Evolutionary conservation across 2,113 vertebrate species (phyloP).

Genomic region (Syrrhaptes paradoxus): DNA sequence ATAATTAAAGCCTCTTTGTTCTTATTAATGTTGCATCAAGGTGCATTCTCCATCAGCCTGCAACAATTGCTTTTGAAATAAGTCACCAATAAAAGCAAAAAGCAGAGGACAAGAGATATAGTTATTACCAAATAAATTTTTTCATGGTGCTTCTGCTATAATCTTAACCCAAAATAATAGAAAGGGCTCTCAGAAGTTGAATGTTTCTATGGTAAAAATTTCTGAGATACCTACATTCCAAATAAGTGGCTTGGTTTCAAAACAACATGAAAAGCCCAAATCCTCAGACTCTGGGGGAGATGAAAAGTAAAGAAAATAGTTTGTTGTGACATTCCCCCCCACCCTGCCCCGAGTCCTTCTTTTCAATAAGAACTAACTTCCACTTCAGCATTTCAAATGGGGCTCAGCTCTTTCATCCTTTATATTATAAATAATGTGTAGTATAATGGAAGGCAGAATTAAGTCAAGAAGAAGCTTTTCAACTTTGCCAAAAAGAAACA

Average conservation of each 20-base stretch:
- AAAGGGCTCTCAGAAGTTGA: background rate
- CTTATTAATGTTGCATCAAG: slow-evolving; percentile 66
- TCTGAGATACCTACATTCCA: background rate
- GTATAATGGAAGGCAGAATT: slow-evolving; percentile 25
- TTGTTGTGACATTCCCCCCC: background rate
- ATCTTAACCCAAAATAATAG: background rate
- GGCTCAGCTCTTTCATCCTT: slow-evolving; percentile 9
- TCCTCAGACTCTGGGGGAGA: background rate
- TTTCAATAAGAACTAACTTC: slow-evolving; percentile 28
- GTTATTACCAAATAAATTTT: background rate
- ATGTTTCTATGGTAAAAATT: background rate
- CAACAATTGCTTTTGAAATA: background rate
- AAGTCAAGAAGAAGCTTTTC: slow-evolving; percentile 3
- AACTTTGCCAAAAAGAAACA: background rate
- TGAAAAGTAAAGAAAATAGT: background rate
- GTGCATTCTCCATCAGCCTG: background rate
- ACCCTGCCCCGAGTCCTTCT: background rate
- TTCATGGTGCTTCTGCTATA: background rate
- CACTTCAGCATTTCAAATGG: slow-evolving; percentile 17
- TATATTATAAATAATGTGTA: background rate
- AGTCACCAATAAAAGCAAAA: background rate
- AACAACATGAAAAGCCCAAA: background rate
- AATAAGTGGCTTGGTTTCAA: background rate
- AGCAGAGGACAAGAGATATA: background rate
- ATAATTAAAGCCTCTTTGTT: slow-evolving; percentile 58